A percentile compares a stretch with the other conserved stretches of the same genome.
Conservation (phyloP, 1,140 invertebrate species). For the Epicauta chinensis region DNA sequence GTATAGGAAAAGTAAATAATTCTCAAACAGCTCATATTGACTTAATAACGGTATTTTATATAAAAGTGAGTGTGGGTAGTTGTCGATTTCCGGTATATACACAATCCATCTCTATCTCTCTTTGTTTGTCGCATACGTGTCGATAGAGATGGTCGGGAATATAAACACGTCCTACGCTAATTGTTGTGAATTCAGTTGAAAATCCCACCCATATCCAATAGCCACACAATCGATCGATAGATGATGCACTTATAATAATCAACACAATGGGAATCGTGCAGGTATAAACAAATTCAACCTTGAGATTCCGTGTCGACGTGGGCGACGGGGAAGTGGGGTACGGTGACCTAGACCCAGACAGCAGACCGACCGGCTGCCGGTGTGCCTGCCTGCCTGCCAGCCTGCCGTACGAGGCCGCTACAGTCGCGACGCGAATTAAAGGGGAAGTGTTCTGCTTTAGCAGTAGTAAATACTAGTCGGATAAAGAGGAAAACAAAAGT, state of each 20-base stretch:
- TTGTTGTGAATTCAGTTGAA: no score
- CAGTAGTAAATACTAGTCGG: no score
- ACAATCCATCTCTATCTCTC: conserved; percentile 1
- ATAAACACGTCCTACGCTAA: no score
- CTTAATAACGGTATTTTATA: no score
- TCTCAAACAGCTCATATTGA: neutral
- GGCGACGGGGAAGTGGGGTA: conserved; percentile 27
- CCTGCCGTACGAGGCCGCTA: conserved; percentile 30
- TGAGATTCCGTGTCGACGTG: conserved; percentile 31
- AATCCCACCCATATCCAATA: neutral
- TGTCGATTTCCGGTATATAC: neutral
- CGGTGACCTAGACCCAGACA: conserved; percentile 35
- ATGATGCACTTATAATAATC: conserved; percentile 3
- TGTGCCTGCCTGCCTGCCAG: no score
- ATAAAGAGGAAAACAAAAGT: no score
- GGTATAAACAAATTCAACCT: conserved; percentile 36
- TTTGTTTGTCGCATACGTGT: no score
- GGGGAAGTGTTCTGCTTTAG: conserved; percentile 22
- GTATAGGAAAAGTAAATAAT: conserved; percentile 7
- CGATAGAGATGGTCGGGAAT: no score
- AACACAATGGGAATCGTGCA: conserved; percentile 14
- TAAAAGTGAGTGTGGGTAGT: no score
- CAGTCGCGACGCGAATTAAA: conserved; percentile 33
- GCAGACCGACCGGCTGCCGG: neutral
- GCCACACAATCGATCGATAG: neutral